A percentile compares a stretch with the other conserved stretches of the same genome.
These are phyloP conservation scores for Brachionus rotundiformis DNA, from an alignment of 1,140 invertebrate genomes.

Conservation along the genomic window DNA sequence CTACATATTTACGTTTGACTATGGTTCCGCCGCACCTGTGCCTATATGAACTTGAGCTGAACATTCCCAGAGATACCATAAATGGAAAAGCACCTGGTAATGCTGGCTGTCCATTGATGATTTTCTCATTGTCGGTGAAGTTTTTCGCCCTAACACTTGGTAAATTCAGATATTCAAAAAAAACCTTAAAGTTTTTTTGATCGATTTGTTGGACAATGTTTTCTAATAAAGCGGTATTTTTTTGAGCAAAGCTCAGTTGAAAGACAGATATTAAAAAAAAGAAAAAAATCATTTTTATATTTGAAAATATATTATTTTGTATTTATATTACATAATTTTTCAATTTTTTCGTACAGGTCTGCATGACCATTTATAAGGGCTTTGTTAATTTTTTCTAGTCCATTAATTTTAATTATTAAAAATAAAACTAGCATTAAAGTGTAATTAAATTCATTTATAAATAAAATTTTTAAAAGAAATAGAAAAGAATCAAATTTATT, in stretches of 20 bases:
- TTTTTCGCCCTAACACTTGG: background rate
- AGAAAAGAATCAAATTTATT: too few relatives aligned
- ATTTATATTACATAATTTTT: background rate
- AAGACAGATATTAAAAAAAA: background rate
- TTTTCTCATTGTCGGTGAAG: background rate
- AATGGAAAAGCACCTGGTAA: background rate
- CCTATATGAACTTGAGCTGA: too few relatives aligned
- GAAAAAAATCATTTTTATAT: background rate
- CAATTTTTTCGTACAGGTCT: too few relatives aligned
- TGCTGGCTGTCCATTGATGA: background rate
- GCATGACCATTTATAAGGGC: too few relatives aligned
- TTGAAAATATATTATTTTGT: background rate
- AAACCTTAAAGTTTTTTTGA: background rate
- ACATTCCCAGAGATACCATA: background rate
- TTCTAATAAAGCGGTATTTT: background rate
- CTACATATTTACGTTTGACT: slow-evolving; percentile 54
- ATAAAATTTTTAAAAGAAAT: too few relatives aligned
- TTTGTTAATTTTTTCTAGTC: too few relatives aligned
- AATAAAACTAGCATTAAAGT: too few relatives aligned
- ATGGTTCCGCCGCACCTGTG: slow-evolving; percentile 56
- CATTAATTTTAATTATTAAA: too few relatives aligned
- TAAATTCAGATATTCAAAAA: background rate
- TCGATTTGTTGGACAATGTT: background rate
- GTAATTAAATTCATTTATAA: too few relatives aligned
- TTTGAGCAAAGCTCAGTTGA: background rate